Percentiles rank a stretch among this genome's conserved stretches.
phyloP scores from a whole-genome alignment of 1,140 invertebrate genomes.

The Bombus fervidus region DNA sequence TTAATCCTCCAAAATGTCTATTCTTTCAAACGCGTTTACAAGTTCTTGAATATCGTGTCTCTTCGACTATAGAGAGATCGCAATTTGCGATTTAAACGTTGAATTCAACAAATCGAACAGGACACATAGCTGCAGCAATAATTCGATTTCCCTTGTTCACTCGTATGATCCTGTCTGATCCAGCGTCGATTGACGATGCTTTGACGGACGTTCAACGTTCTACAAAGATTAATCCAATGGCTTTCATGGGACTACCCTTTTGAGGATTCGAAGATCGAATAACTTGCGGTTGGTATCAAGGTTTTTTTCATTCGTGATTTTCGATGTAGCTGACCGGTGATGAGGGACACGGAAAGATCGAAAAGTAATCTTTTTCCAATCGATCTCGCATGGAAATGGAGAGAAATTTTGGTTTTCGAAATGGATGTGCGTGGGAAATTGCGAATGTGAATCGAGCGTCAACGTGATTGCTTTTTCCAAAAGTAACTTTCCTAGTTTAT shows the following conservation, averaged over 20 bases:
- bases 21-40: neutral
- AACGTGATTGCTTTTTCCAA: neutral
- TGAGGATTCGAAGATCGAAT: neutral
- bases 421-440: neutral
- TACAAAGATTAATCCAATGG: neutral
- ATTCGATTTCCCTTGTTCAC: constrained; percentile 30
- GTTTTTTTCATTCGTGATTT: neutral
- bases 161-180: constrained; percentile 4
- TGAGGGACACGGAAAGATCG: neutral
- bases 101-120: neutral
- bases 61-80: too few species aligned
- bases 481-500: neutral
- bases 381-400: neutral
- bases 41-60: neutral
- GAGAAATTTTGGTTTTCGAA: neutral
- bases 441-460: neutral
- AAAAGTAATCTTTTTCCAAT: neutral
- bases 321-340: neutral
- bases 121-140: neutral
- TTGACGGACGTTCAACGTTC: constrained; percentile 27
- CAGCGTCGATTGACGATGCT: neutral
- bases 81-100: neutral
- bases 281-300: neutral
- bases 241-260: neutral
- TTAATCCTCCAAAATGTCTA: neutral